These are phyloP conservation scores for Conistra vaccinii DNA, from an alignment of 2,888 invertebrate species.

Conservation along the genomic window DNA sequence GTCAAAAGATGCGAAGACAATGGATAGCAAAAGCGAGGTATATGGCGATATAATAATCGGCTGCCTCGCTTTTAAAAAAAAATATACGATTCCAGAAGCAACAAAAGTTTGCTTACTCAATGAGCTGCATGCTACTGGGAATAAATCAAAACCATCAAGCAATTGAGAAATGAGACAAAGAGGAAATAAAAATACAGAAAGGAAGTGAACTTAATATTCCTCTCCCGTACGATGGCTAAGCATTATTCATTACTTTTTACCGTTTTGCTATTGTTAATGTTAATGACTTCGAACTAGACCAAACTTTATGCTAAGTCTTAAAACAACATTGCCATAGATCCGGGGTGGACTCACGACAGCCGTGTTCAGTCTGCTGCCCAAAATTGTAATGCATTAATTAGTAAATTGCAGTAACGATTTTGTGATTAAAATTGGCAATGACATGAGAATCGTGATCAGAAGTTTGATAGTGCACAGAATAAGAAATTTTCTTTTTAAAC, in stretches of 20 bases:
- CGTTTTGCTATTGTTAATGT: conserved; percentile 11
- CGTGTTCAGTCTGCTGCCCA: conserved; percentile 36
- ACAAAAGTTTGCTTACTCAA: neutral
- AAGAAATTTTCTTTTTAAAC: neutral
- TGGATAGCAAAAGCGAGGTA: neutral
- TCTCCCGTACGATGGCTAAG: neutral
- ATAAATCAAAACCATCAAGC: neutral
- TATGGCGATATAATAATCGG: too few relatives aligned
- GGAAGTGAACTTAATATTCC: neutral
- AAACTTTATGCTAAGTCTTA: conserved; percentile 11
- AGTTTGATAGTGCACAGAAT: neutral
- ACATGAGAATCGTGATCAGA: conserved; percentile 25
- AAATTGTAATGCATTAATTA: conserved; percentile 43
- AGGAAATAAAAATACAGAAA: neutral
- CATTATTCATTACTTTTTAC: neutral
- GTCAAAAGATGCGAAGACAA: neutral
- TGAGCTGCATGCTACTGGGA: neutral
- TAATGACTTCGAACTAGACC: conserved; percentile 3
- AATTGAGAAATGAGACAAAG: neutral
- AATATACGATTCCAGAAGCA: too few relatives aligned
- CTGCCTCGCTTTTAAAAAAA: too few relatives aligned
- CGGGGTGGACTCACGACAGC: conserved; percentile 48
- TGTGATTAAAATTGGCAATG: conserved; percentile 31
- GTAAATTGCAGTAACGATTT: conserved; percentile 24
- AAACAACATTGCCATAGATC: conserved; percentile 8